Base-by-base conservation (phyloP, 1,140 invertebrate species). In the Thrips palmi region DNA sequence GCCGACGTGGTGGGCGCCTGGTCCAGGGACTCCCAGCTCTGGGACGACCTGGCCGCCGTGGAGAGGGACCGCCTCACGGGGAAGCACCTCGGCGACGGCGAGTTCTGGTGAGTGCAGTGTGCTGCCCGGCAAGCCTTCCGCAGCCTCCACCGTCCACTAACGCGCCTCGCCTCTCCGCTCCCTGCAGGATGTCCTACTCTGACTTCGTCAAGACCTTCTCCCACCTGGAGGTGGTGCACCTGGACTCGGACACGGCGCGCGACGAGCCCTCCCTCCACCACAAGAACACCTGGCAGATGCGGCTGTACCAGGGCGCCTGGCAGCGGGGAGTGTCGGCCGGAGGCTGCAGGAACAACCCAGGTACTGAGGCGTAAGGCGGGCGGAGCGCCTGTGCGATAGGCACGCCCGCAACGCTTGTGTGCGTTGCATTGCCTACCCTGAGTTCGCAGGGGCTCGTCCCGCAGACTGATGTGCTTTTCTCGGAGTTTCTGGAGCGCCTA, bases 301-400 rank as follows among this genome's bases (percentile, higher is more conserved):
- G 76, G 45, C 64, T 84, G 47, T 83, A 79, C 49, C 78, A 86
- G 52, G 81, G 82, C 2, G 70, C 71, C n/a, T 92, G 86, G 86
- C 76, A 79, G 49, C 67, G 71, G 46, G 86, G 86, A 1, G 84
- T 91, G 1, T 79, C 83, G 0, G 85, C 86, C 2, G 87, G 87
- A 18, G 87, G 87, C 15, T 92, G 87, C 57, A 63, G 85, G 48
- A 91, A 92, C 58, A 82, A 86, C 58, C 71, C 78, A 53, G 77
- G 77, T 80, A 52, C 41, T 25, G 49, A 15, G 11, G 31, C 10
- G 6, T 41, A 2, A 23, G n/a, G n/a, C n/a, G n/a, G n/a, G n/a
- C n/a, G n/a, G n/a, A n/a, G n/a, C n/a, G n/a, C n/a, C n/a, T n/a
- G n/a, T n/a, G n/a, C n/a, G n/a, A n/a, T n/a, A n/a, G n/a, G n/a